These are phyloP conservation scores for Drosophila nebulosa DNA, from an alignment of 1,140 invertebrate genomes.

Conservation along the genomic window DNA sequence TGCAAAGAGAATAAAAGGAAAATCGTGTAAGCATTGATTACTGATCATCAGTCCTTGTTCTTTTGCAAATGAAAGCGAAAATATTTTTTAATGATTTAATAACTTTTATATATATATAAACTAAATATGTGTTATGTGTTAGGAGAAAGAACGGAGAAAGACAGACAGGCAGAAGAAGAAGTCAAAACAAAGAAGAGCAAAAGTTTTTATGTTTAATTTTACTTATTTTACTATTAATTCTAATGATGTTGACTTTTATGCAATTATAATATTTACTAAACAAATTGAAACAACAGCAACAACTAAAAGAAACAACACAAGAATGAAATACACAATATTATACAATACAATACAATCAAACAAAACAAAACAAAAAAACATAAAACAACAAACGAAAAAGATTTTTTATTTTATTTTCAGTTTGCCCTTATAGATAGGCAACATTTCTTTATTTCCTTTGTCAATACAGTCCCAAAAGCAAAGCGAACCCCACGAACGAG, in stretches of 20 bases:
- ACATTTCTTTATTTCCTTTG: conserved; percentile 1
- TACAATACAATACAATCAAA: conserved; percentile 64
- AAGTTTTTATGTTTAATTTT: conserved; percentile 68
- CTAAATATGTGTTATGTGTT: not conserved
- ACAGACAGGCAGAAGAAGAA: conserved; percentile 8
- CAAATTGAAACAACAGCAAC: conserved; percentile 59
- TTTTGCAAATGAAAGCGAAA: conserved; percentile 54
- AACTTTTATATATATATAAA: conserved; percentile 47
- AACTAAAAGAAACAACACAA: conserved; percentile 66
- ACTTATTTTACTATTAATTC: conserved; percentile 55
- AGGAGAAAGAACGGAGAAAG: conserved; percentile 10
- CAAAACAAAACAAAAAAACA: conserved; percentile 36
- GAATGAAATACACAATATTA: conserved; percentile 72
- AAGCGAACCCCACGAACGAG: not conserved
- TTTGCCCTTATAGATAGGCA: conserved; percentile 10
- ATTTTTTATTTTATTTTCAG: not conserved
- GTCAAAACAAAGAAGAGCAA: conserved; percentile 27
- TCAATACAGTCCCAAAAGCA: conserved; percentile 9
- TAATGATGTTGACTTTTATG: conserved; percentile 69
- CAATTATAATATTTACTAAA: conserved; percentile 57
- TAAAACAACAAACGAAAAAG: not conserved
- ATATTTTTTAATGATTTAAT: conserved; percentile 53
- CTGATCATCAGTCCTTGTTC: conserved; percentile 16
- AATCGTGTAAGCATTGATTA: conserved; percentile 23
- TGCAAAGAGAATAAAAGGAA: conserved; percentile 28